Conservation (phyloP, 2,113 vertebrate species). For the Corythoichthys intestinalis region DNA sequence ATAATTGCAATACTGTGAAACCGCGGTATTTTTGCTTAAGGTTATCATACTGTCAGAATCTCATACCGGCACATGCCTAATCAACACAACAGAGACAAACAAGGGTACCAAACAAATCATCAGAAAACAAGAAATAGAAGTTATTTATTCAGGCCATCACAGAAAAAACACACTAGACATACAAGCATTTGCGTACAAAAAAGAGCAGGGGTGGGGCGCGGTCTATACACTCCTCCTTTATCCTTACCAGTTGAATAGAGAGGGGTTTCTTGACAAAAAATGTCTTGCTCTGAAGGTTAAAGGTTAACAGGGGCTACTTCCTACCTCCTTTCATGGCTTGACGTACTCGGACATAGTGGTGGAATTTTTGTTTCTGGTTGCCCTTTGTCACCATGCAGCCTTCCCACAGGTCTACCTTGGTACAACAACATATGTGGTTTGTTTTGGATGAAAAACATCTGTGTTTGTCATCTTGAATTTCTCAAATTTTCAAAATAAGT, state of each 20-base stretch:
- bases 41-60: no score
- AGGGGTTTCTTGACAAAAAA: constrained; percentile 27
- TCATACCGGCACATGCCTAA: no score
- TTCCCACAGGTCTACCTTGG: no score
- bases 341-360: not conserved
- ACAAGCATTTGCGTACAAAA: not conserved
- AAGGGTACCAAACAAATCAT: not conserved
- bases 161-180: constrained; percentile 7
- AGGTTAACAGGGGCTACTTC: constrained; percentile 48
- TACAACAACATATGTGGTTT: no score
- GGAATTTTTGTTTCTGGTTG: no score
- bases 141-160: not conserved
- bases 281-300: constrained; percentile 28
- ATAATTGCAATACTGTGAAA: no score
- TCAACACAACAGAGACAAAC: no score
- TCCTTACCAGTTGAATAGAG: constrained; percentile 11
- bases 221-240: not conserved
- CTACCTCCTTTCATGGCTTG: not conserved
- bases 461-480: no score
- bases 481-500: no score
- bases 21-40: no score
- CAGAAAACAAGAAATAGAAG: not conserved
- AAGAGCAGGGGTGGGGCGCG: not conserved
- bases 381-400: no score
- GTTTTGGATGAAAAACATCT: no score